These are phyloP conservation scores for Peucedramus taeniatus DNA, from an alignment of 2,113 vertebrate genomes.

Conservation along the genomic window DNA sequence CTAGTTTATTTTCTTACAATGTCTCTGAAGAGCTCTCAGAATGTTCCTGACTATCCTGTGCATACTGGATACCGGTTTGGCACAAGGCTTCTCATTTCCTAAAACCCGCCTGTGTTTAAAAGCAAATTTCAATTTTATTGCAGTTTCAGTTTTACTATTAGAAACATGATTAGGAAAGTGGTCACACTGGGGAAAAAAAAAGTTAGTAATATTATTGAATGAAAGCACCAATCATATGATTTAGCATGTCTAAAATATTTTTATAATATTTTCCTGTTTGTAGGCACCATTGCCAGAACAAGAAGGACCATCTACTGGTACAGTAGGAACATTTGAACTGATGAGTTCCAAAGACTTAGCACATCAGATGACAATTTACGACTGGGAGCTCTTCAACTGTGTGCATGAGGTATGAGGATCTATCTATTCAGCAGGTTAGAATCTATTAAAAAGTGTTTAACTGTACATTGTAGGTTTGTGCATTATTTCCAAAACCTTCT, in stretches of 20 bases:
- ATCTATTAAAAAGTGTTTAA: not conserved
- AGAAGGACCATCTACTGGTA: constrained; percentile 87
- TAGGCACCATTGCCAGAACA: constrained; percentile 93
- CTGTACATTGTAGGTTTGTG: not conserved
- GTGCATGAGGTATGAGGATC: constrained; percentile 87
- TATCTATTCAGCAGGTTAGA: not conserved
- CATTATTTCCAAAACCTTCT: not conserved
- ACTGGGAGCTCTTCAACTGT: constrained; percentile 98
- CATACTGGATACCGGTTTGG: not conserved
- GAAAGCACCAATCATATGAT: not conserved
- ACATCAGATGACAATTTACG: constrained; percentile 92
- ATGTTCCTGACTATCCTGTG: not conserved
- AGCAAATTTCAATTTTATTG: not conserved
- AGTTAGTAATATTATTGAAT: not conserved
- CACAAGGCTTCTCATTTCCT: not conserved
- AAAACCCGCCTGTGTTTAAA: not conserved
- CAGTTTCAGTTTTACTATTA: not conserved
- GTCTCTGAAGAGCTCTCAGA: not conserved
- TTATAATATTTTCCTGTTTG: not conserved
- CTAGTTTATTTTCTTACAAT: constrained; percentile 13
- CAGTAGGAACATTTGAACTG: constrained; percentile 88
- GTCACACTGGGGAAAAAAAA: not conserved
- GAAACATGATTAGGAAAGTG: not conserved
- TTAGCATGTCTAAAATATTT: constrained; percentile 2
- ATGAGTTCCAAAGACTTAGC: constrained; percentile 98